Conservation (phyloP, 2,797 vertebrate genomes). For the Oreochromis mossambicus region DNA sequence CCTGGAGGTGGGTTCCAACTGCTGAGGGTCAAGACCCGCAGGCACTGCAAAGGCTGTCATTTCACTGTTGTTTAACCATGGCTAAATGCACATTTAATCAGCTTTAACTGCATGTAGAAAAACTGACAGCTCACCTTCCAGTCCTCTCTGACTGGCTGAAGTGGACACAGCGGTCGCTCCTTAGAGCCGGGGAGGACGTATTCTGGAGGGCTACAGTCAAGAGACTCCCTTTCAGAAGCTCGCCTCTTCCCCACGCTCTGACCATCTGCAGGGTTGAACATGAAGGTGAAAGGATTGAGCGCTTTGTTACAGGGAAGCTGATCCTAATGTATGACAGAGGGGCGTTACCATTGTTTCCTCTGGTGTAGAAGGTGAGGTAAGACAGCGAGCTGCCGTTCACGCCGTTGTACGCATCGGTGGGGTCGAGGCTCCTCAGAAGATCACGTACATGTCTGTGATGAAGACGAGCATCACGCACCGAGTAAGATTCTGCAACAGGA, state of each 20-base stretch:
- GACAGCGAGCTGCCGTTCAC: conserved; percentile 89
- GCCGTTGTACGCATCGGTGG: conserved; percentile 89
- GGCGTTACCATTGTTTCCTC: conserved; percentile 76
- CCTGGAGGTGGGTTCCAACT: conserved; percentile 96
- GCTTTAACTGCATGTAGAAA: neutral
- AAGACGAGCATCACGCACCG: conserved; percentile 87
- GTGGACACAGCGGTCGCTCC: conserved; percentile 81
- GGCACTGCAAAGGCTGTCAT: conserved; percentile 85
- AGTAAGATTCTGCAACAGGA: conserved; percentile 82
- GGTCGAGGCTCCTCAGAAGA: conserved; percentile 91
- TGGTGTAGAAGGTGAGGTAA: conserved; percentile 86
- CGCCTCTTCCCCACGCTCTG: conserved; percentile 67
- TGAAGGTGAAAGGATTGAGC: neutral
- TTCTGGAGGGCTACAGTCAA: conserved; percentile 84
- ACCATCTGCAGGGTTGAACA: conserved; percentile 29
- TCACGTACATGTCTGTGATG: conserved; percentile 89
- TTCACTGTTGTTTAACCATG: neutral
- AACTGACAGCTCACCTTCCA: conserved; percentile 79
- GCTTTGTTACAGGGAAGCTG: neutral
- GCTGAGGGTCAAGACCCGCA: conserved; percentile 88
- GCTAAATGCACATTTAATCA: neutral
- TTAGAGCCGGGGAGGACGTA: conserved; percentile 88
- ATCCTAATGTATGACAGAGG: conserved; percentile 16
- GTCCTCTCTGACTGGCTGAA: conserved; percentile 86
- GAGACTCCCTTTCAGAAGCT: conserved; percentile 79